These are phyloP conservation scores for Eurois occulta DNA, from an alignment of 2,888 invertebrate species.

Conservation along the genomic window DNA sequence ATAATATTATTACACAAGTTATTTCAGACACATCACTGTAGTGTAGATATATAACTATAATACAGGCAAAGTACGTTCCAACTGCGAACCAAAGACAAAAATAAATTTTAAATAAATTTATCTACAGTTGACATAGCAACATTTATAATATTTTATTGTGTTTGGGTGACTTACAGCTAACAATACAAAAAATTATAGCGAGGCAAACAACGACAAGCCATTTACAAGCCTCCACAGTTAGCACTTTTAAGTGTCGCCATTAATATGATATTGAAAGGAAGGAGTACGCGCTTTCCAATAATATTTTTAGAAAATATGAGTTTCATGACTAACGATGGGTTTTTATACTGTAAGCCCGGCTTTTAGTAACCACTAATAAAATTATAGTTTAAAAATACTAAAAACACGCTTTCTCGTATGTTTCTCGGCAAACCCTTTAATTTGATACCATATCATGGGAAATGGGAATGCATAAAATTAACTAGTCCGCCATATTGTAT, in stretches of 20 bases:
- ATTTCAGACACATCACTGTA: constrained; percentile 20
- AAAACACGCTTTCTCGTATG: no score
- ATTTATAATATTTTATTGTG: no score
- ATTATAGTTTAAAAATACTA: no score
- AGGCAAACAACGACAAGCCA: no score
- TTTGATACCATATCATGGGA: no score
- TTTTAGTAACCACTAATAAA: background rate
- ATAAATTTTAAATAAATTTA: background rate
- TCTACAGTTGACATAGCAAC: background rate
- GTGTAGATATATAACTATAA: background rate
- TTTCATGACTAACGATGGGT: background rate
- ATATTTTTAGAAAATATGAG: background rate
- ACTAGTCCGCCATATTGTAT: no score
- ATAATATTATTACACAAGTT: constrained; percentile 41
- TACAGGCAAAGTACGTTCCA: constrained; percentile 7
- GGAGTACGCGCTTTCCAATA: background rate
- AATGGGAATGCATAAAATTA: no score
- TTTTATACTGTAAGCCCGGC: background rate
- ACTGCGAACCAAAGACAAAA: constrained; percentile 1
- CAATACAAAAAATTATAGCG: no score
- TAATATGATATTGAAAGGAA: background rate
- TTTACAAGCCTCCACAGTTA: no score
- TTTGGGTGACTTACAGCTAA: no score
- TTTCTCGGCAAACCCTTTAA: no score
- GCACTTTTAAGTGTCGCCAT: background rate